Evolutionary conservation across 2,797 vertebrate species (phyloP).

Genomic region (Lemur catta): DNA sequence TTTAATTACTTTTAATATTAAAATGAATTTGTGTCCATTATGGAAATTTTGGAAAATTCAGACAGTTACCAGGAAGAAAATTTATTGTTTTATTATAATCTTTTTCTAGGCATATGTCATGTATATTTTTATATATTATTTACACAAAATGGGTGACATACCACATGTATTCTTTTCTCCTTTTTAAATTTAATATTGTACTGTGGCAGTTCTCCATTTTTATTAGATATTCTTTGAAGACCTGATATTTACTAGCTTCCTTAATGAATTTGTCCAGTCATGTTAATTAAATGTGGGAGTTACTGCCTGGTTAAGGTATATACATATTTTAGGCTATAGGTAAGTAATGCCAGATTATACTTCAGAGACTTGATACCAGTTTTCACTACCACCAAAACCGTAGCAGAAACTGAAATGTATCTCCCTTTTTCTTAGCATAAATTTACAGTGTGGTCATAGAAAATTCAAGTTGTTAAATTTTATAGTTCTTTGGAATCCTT

Average conservation of each 20-base stretch:
- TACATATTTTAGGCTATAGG: background rate
- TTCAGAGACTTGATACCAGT: background rate
- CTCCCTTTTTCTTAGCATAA: background rate
- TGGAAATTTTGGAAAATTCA: background rate
- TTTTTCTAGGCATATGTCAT: background rate
- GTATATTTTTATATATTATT: background rate
- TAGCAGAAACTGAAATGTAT: background rate
- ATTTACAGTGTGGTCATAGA: background rate
- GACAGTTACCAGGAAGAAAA: background rate
- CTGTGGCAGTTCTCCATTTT: constrained; percentile 5
- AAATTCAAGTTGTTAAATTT: background rate
- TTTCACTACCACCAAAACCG: background rate
- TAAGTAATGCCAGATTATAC: background rate
- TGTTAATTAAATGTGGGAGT: background rate
- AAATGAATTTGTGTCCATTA: background rate
- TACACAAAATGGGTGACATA: background rate
- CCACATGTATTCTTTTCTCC: background rate
- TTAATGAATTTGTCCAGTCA: background rate
- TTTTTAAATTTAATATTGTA: background rate
- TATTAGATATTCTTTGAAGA: constrained; percentile 23
- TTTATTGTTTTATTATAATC: background rate
- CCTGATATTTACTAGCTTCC: background rate
- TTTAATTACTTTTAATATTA: background rate
- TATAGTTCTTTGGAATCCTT: background rate
- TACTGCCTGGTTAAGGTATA: background rate